Percentiles rank a stretch among this genome's conserved stretches.
Conservation (phyloP, 2,113 vertebrate genomes). For the Etheostoma spectabile region DNA sequence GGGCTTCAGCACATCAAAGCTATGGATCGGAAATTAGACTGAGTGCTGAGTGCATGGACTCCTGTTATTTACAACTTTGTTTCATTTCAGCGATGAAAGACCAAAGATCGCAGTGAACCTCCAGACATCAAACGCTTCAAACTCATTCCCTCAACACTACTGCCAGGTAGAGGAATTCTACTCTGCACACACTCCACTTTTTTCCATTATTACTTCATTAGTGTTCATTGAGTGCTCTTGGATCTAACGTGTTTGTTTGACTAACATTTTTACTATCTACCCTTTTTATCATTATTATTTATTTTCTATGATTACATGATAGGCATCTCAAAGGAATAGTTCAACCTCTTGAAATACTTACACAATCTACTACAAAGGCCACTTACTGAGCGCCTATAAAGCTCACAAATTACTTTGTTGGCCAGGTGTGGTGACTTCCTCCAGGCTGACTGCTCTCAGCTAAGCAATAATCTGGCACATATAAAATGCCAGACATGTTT, state of each 20-base stretch:
- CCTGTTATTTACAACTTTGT: conserved; percentile 72
- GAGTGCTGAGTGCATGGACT: conserved; percentile 37
- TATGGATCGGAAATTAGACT: conserved; percentile 67
- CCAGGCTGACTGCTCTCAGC: not conserved
- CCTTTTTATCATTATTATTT: not conserved
- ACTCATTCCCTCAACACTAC: conserved; percentile 66
- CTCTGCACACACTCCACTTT: not conserved
- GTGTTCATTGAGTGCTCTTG: not conserved
- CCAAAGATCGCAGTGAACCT: conserved; percentile 34
- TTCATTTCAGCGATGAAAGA: conserved; percentile 72
- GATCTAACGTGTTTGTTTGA: not conserved
- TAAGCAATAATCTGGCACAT: not conserved
- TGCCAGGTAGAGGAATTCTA: conserved; percentile 53
- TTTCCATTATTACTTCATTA: not conserved
- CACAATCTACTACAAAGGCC: not conserved
- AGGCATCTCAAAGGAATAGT: not conserved
- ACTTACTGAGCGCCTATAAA: not conserved
- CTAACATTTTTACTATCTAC: not conserved
- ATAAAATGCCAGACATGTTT: too few relatives aligned
- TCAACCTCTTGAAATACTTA: not conserved
- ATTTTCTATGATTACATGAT: not conserved
- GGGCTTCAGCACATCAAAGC: conserved; percentile 74
- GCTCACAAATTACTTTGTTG: not conserved
- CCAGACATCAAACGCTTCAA: conserved; percentile 65
- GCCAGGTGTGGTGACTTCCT: not conserved